These are phyloP conservation scores for Vicugna pacos DNA, from an alignment of 2,113 vertebrate genomes.

Conservation along the genomic window DNA sequence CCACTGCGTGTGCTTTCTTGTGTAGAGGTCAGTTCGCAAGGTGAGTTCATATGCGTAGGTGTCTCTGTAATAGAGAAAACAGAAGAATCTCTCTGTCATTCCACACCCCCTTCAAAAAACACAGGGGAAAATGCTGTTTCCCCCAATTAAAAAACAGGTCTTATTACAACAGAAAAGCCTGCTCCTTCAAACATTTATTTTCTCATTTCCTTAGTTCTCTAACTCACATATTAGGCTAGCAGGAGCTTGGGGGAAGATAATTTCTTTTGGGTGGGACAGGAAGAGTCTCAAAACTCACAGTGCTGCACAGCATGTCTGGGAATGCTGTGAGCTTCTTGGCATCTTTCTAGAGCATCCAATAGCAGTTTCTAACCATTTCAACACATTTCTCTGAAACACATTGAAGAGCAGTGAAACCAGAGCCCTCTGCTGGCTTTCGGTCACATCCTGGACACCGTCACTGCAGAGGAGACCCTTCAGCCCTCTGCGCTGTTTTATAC, in stretches of 20 bases:
- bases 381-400: background rate
- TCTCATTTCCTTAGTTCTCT: background rate
- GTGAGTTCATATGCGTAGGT: constrained; percentile 92
- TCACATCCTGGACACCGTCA: background rate
- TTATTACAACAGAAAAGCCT: background rate
- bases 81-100: background rate
- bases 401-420: background rate
- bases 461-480: background rate
- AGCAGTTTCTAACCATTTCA: background rate
- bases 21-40: constrained; percentile 94
- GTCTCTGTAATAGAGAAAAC: constrained; percentile 83
- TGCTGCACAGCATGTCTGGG: background rate
- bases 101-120: background rate
- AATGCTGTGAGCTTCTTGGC: background rate
- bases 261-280: background rate
- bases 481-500: background rate
- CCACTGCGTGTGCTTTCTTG: constrained; percentile 96
- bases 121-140: background rate
- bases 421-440: background rate
- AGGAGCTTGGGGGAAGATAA: background rate
- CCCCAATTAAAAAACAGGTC: background rate
- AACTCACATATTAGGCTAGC: no score
- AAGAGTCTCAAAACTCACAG: background rate
- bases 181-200: background rate
- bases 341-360: background rate